Conservation (phyloP, 1,140 invertebrate genomes). For the Trypoxylus dichotomus region DNA sequence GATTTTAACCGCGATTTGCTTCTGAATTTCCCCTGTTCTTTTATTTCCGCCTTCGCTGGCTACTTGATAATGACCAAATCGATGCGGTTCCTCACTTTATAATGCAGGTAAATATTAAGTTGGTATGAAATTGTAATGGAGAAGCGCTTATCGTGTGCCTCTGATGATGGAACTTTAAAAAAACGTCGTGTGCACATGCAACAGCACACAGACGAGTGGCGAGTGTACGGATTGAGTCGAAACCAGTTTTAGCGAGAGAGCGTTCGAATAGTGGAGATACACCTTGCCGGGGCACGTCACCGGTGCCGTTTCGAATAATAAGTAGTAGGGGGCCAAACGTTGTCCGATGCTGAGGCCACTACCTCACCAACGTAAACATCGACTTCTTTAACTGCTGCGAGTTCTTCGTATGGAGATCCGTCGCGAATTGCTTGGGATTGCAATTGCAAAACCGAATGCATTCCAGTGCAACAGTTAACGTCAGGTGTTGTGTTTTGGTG, state of each 20-base stretch:
- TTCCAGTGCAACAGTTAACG: background rate
- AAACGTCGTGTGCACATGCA: background rate
- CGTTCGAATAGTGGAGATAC: background rate
- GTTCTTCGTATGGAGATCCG: background rate
- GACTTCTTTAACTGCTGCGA: background rate
- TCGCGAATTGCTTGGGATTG: background rate
- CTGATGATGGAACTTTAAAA: constrained; percentile 14
- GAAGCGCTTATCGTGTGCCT: background rate
- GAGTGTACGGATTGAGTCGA: constrained; percentile 9
- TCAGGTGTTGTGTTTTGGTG: background rate
- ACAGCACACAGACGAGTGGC: background rate
- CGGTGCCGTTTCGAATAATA: background rate
- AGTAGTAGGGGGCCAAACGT: constrained; percentile 21
- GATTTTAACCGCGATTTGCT: background rate
- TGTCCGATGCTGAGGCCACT: background rate
- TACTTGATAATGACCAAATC: background rate
- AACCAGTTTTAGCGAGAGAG: constrained; percentile 23
- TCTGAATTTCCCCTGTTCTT: background rate
- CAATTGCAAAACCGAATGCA: background rate
- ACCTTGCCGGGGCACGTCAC: constrained; percentile 19
- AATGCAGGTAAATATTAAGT: background rate
- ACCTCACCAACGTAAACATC: background rate
- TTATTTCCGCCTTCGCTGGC: background rate
- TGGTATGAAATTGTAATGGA: background rate
- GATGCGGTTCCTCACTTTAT: background rate